Percentiles rank a stretch among this genome's conserved stretches.
These are phyloP conservation scores for Psittacula derbiana DNA, from an alignment of 2,797 vertebrate species.

Conservation along the genomic window DNA sequence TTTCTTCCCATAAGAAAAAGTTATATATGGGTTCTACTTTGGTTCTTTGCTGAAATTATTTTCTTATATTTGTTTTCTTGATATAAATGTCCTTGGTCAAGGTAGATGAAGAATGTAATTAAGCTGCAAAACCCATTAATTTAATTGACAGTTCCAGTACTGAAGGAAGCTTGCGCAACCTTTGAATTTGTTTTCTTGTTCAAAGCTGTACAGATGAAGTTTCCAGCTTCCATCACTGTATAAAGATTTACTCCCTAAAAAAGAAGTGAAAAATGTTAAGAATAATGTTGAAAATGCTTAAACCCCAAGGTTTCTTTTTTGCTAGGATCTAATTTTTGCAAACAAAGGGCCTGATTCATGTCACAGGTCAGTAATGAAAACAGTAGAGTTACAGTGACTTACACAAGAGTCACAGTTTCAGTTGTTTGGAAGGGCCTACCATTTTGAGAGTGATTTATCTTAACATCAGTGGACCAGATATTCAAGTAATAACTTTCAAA, in stretches of 20 bases:
- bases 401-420: neutral
- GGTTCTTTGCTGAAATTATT: neutral
- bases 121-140: neutral
- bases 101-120: neutral
- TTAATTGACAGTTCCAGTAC: constrained; percentile 45
- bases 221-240: constrained; percentile 86
- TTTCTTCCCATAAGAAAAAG: neutral
- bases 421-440: neutral
- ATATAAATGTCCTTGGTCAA: neutral
- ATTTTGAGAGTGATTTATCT: neutral
- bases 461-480: neutral
- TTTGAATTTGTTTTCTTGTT: constrained; percentile 89
- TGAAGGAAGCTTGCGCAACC: constrained; percentile 84
- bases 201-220: constrained; percentile 89
- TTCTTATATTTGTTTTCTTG: neutral
- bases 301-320: neutral
- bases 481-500: neutral
- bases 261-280: neutral
- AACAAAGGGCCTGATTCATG: neutral
- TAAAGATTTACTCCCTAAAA: constrained; percentile 89
- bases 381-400: neutral
- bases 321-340: neutral
- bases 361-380: neutral
- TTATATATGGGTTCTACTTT: neutral
- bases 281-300: constrained; percentile 12